Base-by-base conservation (phyloP, 2,797 vertebrate species). In the Gadopsis marmoratus region DNA sequence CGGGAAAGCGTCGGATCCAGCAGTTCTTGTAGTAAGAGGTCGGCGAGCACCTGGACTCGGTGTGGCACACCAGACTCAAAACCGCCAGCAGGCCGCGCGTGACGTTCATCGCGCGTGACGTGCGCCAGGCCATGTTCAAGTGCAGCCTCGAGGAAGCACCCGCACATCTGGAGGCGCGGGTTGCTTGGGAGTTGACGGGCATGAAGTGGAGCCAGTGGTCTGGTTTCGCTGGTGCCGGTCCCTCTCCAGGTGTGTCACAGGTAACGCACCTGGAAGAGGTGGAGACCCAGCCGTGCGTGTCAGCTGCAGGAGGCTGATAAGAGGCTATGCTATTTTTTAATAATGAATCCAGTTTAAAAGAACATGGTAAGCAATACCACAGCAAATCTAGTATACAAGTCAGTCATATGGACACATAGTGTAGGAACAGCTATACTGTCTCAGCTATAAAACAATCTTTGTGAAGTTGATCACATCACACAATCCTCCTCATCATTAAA, bases 1-100 rank as follows among this genome's bases (percentile, higher is more conserved):
- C 97, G 0, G 97, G 96, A 74, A 97, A 97, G 19, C 96, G 96
- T 23, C 96, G 95, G 67, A 99, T 98, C 98, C 98, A 99, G 92
- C 98, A 99, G 93, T 96, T 95, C 73, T 96, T 96, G 71, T 98
- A 98, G 67, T 97, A 98, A 0, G 93, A 78, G 0, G 95, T 97
- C 48, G 96, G 96, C 0, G 96, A 96, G 92, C 98, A 99, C 68
- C 95, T 93, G 0, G 94, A 69, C 23, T 93, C 92, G 0, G 93
- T 81, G 33, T 74, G 64, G 72, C 81, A 79, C 21, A 91, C 71
- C 89, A 95, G 75, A 64, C 82, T 83, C 51, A 97, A 77, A 0
- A 97, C 87, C 85, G 96, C 23, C 63, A 97, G 77, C 83, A 93
- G 54, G n/a, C 88, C 83, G 89, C 91, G 88, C 43, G 92, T 64